Conservation (phyloP, 2,888 invertebrate genomes). For the Hyppa rectilinea region DNA sequence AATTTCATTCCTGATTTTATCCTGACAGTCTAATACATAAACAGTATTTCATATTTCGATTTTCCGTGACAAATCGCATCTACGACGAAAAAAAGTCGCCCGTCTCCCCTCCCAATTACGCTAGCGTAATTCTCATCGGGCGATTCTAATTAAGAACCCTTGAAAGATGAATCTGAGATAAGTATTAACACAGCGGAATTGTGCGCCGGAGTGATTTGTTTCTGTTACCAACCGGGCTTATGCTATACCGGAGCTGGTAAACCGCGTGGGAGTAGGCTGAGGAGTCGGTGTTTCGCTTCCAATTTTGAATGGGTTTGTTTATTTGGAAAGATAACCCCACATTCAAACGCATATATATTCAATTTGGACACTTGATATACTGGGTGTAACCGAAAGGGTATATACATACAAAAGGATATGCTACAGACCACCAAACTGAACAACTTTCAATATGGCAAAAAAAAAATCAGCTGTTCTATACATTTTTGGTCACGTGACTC, state of each 20-base stretch:
- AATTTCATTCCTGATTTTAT: too few relatives aligned
- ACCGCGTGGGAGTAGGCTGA: neutral
- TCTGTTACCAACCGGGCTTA: conserved; percentile 33
- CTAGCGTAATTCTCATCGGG: conserved; percentile 73
- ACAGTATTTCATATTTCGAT: neutral
- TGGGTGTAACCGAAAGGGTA: too few relatives aligned
- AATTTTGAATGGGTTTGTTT: neutral
- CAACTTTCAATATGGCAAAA: too few relatives aligned
- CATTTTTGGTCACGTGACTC: too few relatives aligned
- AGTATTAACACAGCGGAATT: conserved; percentile 78
- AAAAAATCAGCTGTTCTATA: too few relatives aligned
- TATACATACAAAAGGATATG: too few relatives aligned
- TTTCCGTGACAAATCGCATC: neutral
- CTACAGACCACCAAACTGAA: too few relatives aligned
- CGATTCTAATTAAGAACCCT: conserved; percentile 85
- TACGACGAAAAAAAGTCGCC: conserved; percentile 58
- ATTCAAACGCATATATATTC: too few relatives aligned
- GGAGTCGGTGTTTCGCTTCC: neutral
- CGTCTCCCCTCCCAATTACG: conserved; percentile 50
- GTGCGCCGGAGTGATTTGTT: conserved; percentile 69
- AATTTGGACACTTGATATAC: too few relatives aligned
- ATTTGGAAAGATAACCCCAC: too few relatives aligned
- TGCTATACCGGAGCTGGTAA: conserved; percentile 14
- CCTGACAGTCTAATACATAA: too few relatives aligned
- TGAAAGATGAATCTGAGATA: conserved; percentile 84